Evolutionary conservation across 2,113 vertebrate species (phyloP).

Genomic region (Ptychochromis oligacanthus): DNA sequence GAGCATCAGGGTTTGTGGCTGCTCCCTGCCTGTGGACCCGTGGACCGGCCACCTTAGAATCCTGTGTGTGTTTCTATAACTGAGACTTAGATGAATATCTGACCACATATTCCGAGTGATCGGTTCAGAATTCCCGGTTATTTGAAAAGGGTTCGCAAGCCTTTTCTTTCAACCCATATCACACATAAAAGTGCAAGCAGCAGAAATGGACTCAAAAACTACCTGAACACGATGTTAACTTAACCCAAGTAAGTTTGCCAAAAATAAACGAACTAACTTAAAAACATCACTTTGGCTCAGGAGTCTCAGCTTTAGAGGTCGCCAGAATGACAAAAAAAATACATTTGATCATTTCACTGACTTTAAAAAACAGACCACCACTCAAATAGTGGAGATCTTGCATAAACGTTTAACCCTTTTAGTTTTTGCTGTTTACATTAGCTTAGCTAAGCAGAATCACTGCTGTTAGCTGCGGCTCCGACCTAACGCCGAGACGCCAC

Average conservation of each 20-base stretch:
- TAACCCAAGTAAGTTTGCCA: background rate
- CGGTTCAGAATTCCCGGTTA: background rate
- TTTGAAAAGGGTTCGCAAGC: background rate
- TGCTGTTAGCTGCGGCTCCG: background rate
- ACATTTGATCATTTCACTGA: background rate
- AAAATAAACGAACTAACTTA: background rate
- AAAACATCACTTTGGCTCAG: background rate
- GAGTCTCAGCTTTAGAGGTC: no score
- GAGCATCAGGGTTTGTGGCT: no score
- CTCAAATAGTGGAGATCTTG: background rate
- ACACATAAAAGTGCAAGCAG: no score
- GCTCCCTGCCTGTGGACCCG: no score
- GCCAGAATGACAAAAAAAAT: background rate
- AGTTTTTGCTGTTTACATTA: background rate
- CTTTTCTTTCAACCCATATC: no score
- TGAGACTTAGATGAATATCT: background rate
- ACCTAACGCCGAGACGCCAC: background rate
- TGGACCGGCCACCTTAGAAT: no score
- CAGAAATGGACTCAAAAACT: background rate
- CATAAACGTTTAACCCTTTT: background rate
- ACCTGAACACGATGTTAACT: background rate
- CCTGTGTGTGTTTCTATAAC: background rate
- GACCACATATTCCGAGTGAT: background rate
- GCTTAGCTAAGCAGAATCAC: background rate
- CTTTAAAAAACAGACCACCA: background rate